phyloP scores from a whole-genome alignment of 2,113 vertebrate genomes.

The Lamprotornis superbus region DNA sequence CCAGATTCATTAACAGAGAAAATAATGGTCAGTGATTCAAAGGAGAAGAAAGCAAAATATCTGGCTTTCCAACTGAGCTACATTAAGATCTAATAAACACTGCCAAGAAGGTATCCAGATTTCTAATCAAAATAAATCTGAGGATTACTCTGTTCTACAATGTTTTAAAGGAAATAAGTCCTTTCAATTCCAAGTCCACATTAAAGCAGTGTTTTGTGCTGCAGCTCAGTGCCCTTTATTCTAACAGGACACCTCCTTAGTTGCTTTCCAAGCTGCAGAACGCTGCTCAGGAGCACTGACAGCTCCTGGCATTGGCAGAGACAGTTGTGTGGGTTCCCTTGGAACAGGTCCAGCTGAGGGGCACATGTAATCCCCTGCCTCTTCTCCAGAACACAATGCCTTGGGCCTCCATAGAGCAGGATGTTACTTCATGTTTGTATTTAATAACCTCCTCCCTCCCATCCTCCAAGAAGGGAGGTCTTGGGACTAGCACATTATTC shows the following conservation, averaged over 20 bases:
- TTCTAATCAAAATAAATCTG: slow-evolving; percentile 65
- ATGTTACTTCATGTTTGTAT: slow-evolving; percentile 25
- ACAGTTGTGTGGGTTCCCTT: neutral
- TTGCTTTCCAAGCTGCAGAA: neutral
- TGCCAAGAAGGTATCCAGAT: slow-evolving; percentile 65
- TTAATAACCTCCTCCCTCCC: slow-evolving; percentile 12
- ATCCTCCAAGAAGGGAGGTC: slow-evolving; percentile 25
- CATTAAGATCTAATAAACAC: slow-evolving; percentile 52
- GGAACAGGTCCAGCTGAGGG: neutral
- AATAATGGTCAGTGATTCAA: slow-evolving; percentile 49
- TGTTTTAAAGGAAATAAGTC: slow-evolving; percentile 21
- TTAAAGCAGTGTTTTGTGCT: neutral
- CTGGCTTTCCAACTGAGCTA: slow-evolving; percentile 26
- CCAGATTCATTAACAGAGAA: slow-evolving; percentile 61
- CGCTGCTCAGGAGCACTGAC: neutral
- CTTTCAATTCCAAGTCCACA: neutral
- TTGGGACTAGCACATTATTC: neutral
- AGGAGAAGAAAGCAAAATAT: slow-evolving; percentile 38
- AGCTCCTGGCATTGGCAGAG: neutral
- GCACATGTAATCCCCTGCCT: fast-evolving
- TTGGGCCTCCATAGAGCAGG: neutral
- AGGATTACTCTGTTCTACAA: slow-evolving; percentile 31
- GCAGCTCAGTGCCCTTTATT: neutral
- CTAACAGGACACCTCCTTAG: neutral
- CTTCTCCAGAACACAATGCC: neutral